Evolutionary conservation across 2,797 vertebrate species (phyloP), one percentile per base, ranked within the genome.

Genomic region (Garrulus glandarius): DNA sequence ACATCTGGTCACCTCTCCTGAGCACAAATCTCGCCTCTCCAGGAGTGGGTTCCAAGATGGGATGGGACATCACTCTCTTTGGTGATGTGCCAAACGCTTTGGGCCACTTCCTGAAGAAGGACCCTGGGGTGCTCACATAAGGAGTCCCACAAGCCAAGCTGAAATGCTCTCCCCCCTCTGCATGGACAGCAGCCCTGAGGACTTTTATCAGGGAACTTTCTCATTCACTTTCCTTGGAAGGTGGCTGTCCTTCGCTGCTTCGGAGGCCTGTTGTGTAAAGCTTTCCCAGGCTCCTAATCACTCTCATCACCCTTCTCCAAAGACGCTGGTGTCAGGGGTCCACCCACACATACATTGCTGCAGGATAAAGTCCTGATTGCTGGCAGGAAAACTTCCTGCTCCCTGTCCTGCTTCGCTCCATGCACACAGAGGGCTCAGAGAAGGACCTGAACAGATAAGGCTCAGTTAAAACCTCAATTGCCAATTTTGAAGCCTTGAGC

Each of bases 281-380:
- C 77, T 95, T 96, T 96, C 95, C 92, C 95, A 97, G 93, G 95
- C 87, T 92, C 93, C 89, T 95, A 88, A 93, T 93, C 89, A 46
- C 37, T 86, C 80, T 46, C 8, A 3, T 76, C 43, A 34, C 84
- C 57, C 84, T 88, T 81, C 76, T 87, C 79, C 44, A 63, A 86
- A 95, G 91, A 39, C 1, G 7, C 76, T 76, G 76, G 72, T 95
- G 95, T 97, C 94, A 94, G 80, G 82, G 95, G 94, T 94, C 96
- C 95, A 94, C 95, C 95, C 95, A 86, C 94, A 59, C 87, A 74
- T 46, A 79, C 50, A 89, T 55, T 89, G 78, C 89, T 96, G 84
- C 60, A 67, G 86, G 90, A 95, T 71, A 92, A 94, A 92, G 78
- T 71, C 84, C 84, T 23, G 79, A 81, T 2, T 19, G 10, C 93